Evolutionary conservation across 2,797 vertebrate genomes (phyloP), one percentile per base, ranked within the genome.

Genomic region (Pseudopleuronectes americanus): DNA sequence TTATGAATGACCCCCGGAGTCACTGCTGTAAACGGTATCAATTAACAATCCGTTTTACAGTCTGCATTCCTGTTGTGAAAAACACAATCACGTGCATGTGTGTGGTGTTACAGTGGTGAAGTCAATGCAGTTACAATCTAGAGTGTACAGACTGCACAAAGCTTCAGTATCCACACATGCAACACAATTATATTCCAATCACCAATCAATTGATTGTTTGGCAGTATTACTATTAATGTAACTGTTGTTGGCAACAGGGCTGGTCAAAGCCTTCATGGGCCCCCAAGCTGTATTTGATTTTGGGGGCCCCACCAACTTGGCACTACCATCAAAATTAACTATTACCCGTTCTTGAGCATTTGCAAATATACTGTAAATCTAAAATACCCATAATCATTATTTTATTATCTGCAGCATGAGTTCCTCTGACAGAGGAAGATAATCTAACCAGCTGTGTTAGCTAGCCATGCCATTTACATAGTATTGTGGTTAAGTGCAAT

Each of bases 1-100:
- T 81, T 79, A 76, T 85, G 69, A 87, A 84, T 77, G 81, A 80
- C 63, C 48, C 24, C 26, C 0, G 17, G n/a, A 55, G 55, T 43
- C 55, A 33, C 55, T 33, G 70, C 69, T 60, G 58, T 77, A 77
- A 79, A 80, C 75, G 43, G 64, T 33, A 74, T 84, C 64, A 81
- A 74, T 83, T 47, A 77, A 64, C 81, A 86, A 86, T 58, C 59
- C 0, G 0, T 57, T 83, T 84, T 77, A 77, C 63, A 33, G 64
- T 43, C 56, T 68, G 56, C 16, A 56, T 65, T 62, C 22, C n/a
- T 43, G 36, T 8, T 22, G 22, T 51, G 3, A 0, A 4, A 47
- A 41, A 47, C 58, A 49, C 24, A 12, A 19, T 33, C 64, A 73
- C 56, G 33, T 70, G 47, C 57, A 61, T 19, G 22, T 28, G 2